Base-by-base conservation (phyloP, 2,113 vertebrate species). In the Cygnus buccinator region DNA sequence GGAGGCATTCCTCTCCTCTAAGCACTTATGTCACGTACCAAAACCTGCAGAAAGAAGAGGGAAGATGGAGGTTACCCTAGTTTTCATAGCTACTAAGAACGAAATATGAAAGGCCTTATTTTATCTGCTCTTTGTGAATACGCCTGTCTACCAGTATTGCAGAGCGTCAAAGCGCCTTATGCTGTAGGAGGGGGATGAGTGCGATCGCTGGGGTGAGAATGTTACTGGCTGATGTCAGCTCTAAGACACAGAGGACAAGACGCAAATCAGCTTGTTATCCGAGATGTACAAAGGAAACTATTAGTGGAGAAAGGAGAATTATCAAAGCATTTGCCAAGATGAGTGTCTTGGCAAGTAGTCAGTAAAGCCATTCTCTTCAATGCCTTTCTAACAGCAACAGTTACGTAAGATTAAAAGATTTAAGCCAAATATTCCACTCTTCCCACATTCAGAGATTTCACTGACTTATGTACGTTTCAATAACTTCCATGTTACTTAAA, bases 401-500 rank as follows among this genome's bases (percentile, higher is more conserved):
- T 20, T 62, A 29, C 5, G 70, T 11, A 55, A 19, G 48, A 82
- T 63, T 71, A 72, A 37, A 74, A 91, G 22, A 63, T 18, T 65
- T 85, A 39, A 70, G 41, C 52, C 14, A 70, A 88, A 86, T 93
- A 86, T 44, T 50, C 50, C 55, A 84, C 44, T 83, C 71, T 62
- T 61, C 55, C 67, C 31, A 18, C 29, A 93, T 65, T 87, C 89
- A 75, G 65, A 81, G 46, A 61, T 68, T 68, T 68, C 48, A 65
- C 11, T 82, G 66, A 44, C 52, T 94, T 63, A 55, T 4, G 31
- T 13, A 26, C 20, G 35, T 86, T 96, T 67, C 63, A 20, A 44
- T 68, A 92, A 84, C 59, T 94, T 88, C 86, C 43, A 46, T 54
- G 80, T 94, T 84, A 90, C 83, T 83, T 73, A 83, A 90, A 86